These are phyloP conservation scores for Pteronura brasiliensis DNA, from an alignment of 2,113 vertebrate genomes.

Conservation along the genomic window DNA sequence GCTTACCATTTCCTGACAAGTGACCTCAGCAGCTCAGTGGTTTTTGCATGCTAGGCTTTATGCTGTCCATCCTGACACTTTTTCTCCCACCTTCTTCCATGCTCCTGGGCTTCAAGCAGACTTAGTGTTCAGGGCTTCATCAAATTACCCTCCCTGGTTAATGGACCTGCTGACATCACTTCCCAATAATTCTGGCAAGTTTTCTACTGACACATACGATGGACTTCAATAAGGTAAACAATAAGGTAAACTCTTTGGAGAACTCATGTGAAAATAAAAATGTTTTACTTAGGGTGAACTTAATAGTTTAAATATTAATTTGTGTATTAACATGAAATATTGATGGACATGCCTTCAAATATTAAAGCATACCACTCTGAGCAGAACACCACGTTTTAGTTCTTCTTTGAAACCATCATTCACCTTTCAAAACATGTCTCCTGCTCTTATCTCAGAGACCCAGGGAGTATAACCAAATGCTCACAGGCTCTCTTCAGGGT, in stretches of 20 bases:
- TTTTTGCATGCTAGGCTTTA: not conserved
- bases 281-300: not conserved
- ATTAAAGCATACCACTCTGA: not conserved
- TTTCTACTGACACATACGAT: not conserved
- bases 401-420: not conserved
- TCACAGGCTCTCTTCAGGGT: not conserved
- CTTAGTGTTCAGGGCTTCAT: not conserved
- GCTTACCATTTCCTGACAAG: not conserved
- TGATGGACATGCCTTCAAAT: not conserved
- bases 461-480: not conserved
- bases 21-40: not conserved
- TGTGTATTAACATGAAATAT: not conserved
- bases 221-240: not conserved
- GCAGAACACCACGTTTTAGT: not conserved
- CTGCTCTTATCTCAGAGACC: not conserved
- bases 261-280: not conserved
- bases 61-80: not conserved
- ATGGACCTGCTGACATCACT: not conserved
- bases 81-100: accelerated
- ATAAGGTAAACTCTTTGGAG: no score
- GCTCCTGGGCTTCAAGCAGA: not conserved
- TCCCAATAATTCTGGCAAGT: not conserved
- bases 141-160: not conserved
- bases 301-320: not conserved
- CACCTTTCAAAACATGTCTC: not conserved